These are phyloP conservation scores for Crocidura indochinensis DNA, from an alignment of 2,797 vertebrate species.

Conservation along the genomic window DNA sequence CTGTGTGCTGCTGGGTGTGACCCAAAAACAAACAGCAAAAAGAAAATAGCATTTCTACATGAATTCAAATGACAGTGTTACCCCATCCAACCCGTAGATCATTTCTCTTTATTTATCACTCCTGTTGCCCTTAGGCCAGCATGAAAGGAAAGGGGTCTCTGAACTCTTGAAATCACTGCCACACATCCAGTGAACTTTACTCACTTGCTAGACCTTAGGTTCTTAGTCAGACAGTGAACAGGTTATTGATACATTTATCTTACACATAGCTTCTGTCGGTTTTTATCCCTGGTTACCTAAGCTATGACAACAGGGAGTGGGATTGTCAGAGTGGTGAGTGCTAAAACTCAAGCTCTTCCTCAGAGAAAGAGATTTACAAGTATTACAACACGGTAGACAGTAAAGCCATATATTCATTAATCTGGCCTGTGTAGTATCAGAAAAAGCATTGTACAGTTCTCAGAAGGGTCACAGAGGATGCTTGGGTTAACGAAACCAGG, in stretches of 20 bases:
- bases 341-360: conserved; percentile 44
- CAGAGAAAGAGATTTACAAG: conserved; percentile 16
- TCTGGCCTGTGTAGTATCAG: not conserved
- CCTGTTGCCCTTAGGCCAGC: not conserved
- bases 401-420: not conserved
- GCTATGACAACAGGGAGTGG: not conserved
- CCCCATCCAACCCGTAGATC: not conserved
- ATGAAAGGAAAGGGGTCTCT: conserved; percentile 43
- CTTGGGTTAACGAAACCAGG: conserved; percentile 3
- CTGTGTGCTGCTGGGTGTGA: too few relatives aligned
- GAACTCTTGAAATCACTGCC: conserved; percentile 57
- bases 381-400: conserved; percentile 2
- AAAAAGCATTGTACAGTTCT: not conserved
- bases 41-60: not conserved
- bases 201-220: not conserved
- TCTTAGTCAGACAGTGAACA: not conserved
- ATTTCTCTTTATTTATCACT: not conserved
- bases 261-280: not conserved
- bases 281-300: not conserved
- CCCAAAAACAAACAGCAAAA: too few relatives aligned
- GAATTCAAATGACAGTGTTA: conserved; percentile 23
- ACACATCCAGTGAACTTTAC: conserved; percentile 27
- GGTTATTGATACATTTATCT: not conserved
- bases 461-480: not conserved
- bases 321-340: not conserved